Base-by-base conservation (phyloP, 1,140 invertebrate genomes). In the Scaptomyza montana region DNA sequence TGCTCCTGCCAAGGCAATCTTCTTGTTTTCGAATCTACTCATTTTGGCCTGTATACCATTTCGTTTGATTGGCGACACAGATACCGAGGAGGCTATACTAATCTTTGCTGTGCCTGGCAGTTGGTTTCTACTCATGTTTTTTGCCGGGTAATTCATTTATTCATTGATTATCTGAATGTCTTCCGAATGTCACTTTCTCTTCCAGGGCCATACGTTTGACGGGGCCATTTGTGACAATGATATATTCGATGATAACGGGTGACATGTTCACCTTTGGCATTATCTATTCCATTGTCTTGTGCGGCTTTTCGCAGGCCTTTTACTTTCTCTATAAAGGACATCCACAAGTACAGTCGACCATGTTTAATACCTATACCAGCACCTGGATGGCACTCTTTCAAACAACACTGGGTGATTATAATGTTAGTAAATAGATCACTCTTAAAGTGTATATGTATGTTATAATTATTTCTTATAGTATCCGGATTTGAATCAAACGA, bases 351-450 rank as follows among this genome's bases (percentile, higher is more conserved):
- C 95, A 95, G 90, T 95, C 94, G 41, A 95, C 97, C 19, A 93
- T 97, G 62, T 98, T 96, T 90, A 94, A 95, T 75, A 96, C 95
- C 39, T 99, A 98, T 92, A 94, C 95, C 1, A 96, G 95, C 56
- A 99, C 98, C 1, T 98, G 99, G 96, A 98, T 99, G 96, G 98
- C 98, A 0, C 93, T 99, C 5, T 99, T 99, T 93, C 97, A 99
- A 92, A 99, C 99, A 90, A 99, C 98, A 12, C 93, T 99, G 10
- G 98, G 98, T 54, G 98, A 98, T 93, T 99, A 99, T 93, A 98
- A 97, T 93, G 98, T 99, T 94, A 95, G 94, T 93, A 0, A 39
- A 30, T 39, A 7, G 30, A 33, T 41, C 13, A 33, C 4, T 47
- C 2, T 19, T 43, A 13, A 41, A 12, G 10, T 8, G 2, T 10